Percentiles rank a stretch among this genome's conserved stretches.
Evolutionary conservation across 2,113 vertebrate genomes (phyloP).

Genomic region (Procavia capensis): DNA sequence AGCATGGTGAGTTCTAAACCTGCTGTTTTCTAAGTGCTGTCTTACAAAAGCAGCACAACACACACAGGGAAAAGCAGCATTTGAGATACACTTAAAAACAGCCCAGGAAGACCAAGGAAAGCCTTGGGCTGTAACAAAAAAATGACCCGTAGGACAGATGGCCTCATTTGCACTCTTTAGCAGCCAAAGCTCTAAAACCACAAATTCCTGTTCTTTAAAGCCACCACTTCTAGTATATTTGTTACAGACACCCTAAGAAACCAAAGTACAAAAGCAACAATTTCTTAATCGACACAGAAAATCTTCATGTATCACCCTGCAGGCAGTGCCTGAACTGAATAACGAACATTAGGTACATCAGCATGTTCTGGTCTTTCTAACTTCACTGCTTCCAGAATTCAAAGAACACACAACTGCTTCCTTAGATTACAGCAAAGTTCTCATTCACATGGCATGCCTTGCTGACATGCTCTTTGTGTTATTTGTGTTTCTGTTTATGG

Average conservation of each 20-base stretch:
- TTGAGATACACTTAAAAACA: neutral
- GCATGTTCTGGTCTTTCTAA: conserved; percentile 50
- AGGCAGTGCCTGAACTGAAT: neutral
- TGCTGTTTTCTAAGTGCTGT: neutral
- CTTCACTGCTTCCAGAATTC: conserved; percentile 23
- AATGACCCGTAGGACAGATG: neutral
- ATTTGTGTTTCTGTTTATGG: conserved; percentile 61
- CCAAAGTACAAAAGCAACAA: neutral
- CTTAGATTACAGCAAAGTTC: neutral
- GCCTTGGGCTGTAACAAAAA: neutral
- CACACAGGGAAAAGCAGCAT: neutral
- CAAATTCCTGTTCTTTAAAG: neutral
- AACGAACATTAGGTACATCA: neutral
- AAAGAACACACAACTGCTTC: neutral
- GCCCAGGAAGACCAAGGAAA: neutral
- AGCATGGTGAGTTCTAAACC: neutral
- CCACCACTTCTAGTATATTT: neutral
- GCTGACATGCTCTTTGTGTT: neutral
- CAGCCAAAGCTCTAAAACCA: neutral
- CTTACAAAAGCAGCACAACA: neutral
- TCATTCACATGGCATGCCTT: neutral
- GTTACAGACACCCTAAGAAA: neutral
- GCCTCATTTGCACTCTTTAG: neutral
- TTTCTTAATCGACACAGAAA: neutral
- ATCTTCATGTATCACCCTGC: neutral